Evolutionary conservation across 2,888 invertebrate species (phyloP), one percentile per base, ranked within the genome.

Genomic region (Venusia cambrica): DNA sequence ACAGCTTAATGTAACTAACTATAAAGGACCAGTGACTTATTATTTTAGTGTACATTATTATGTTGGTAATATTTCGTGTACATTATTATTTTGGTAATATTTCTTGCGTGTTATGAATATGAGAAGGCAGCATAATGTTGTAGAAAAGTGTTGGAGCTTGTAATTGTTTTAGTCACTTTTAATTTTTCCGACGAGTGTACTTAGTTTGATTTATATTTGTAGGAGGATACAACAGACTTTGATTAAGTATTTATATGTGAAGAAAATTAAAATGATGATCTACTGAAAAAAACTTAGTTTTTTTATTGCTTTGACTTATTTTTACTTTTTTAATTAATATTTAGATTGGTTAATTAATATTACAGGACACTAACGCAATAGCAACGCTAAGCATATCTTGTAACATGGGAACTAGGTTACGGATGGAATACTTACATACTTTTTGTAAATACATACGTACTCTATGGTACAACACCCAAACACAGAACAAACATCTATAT

Each of bases 181-280:
- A 67, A 61, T 67, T 67, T 15, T 45, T 30, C 58, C 63, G 55
- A 70, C 62, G 56, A 55, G 62, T 72, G 73, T 74, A 80, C 76
- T 80, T 79, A 78, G 69, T 65, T 69, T 66, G 61, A 31, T 64
- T 62, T 72, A 74, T 69, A 59, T 57, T 60, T 58, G 30, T 66
- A 65, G 54, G 42, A 46, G 44, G 44, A 62, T 60, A 51, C 57
- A 65, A 76, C 73, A 72, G 63, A 63, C 58, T 66, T 70, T 74
- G 72, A 78, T 71, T 80, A 83, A n/a, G n/a, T n/a, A n/a, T n/a
- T n/a, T 83, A 81, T 81, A 83, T 84, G 79, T 80, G 73, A 65
- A 74, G 62, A 79, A 70, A 80, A 81, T 80, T 76, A 81, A 40
- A 69, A 68, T 67, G 65, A 77, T 69, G 70, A 68, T 71, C 73